A percentile compares a stretch with the other conserved stretches of the same genome.
These are phyloP conservation scores for Leptopilina syphax DNA, from an alignment of 2,888 invertebrate genomes.

Conservation along the genomic window DNA sequence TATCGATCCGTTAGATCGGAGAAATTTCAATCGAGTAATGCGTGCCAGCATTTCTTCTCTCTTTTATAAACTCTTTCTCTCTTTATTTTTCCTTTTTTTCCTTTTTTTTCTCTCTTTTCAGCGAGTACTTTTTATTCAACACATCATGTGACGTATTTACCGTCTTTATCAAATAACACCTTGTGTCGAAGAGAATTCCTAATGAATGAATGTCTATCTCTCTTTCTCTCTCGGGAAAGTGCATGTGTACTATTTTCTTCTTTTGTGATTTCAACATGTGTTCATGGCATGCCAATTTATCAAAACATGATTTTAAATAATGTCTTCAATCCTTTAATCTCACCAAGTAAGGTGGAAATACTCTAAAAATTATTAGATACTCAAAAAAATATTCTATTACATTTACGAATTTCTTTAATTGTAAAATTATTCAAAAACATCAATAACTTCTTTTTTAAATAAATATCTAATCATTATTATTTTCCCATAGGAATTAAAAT, in stretches of 20 bases:
- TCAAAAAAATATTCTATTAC: too few species aligned
- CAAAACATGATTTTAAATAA: neutral
- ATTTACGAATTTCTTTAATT: too few species aligned
- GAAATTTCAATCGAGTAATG: constrained; percentile 63
- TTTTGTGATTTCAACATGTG: neutral
- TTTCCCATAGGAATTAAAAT: too few species aligned
- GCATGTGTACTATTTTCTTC: constrained; percentile 5
- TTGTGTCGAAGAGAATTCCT: neutral
- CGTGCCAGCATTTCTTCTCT: constrained; percentile 33
- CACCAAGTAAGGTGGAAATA: too few species aligned
- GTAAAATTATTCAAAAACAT: too few species aligned
- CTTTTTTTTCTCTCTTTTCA: constrained; percentile 43
- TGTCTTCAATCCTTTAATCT: neutral
- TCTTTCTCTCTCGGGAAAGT: constrained; percentile 6
- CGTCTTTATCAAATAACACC: neutral
- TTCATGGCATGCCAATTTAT: neutral
- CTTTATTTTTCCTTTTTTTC: constrained; percentile 46
- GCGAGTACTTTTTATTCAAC: constrained; percentile 38
- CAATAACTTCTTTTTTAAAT: too few species aligned
- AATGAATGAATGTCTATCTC: constrained; percentile 10
- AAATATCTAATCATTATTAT: too few species aligned
- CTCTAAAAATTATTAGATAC: too few species aligned
- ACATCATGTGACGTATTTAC: constrained; percentile 6
- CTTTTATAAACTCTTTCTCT: constrained; percentile 35
- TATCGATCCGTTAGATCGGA: constrained; percentile 67